Evolutionary conservation across 2,113 vertebrate genomes (phyloP), one percentile per base, ranked within the genome.

Genomic region (Sebastes fasciatus): DNA sequence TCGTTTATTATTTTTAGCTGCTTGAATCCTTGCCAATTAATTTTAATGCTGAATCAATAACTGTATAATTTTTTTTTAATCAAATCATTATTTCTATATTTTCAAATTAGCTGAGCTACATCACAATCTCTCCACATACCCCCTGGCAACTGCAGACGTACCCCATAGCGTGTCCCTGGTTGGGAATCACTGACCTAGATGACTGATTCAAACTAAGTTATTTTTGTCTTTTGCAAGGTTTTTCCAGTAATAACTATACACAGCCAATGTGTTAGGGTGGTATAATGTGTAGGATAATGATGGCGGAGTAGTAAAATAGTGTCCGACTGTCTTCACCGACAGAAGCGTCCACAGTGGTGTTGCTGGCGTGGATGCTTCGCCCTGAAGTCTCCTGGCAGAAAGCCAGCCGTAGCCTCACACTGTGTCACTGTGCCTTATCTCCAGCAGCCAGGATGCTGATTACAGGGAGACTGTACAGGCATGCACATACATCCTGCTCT

Each of bases 401-500:
- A 62, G 55, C 68, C 48, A 74, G 78, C 58, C 13, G 40, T 51
- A 81, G 57, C 73, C 40, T 61, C 80, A 68, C 77, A 85, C 73
- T 23, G 74, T 75, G 48, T 23, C 60, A 19, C 57, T 76, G 64
- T 66, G 63, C 57, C 84, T 93, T 92, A 91, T 91, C 92, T 87
- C 54, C 49, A 51, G 72, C 68, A 77, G 76, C 63, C 91, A 88
- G 84, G 80, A 73, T 79, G 79, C 86, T 89, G 89, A 90, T 90
- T 85, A 87, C 42, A 85, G 67, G 34, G 42, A 76, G 70, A 63
- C 77, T 80, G 90, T 62, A 74, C 64, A 80, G 86, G 82, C 79
- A 82, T 83, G 77, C 67, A 60, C 76, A 79, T 83, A 77, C 67
- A 89, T 86, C 80, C 80, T 81, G 79, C 82, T 83, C 74, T 77